Evolutionary conservation across 2,113 vertebrate species (phyloP), one percentile per base, ranked within the genome.

Genomic region (Odocoileus virginianus): DNA sequence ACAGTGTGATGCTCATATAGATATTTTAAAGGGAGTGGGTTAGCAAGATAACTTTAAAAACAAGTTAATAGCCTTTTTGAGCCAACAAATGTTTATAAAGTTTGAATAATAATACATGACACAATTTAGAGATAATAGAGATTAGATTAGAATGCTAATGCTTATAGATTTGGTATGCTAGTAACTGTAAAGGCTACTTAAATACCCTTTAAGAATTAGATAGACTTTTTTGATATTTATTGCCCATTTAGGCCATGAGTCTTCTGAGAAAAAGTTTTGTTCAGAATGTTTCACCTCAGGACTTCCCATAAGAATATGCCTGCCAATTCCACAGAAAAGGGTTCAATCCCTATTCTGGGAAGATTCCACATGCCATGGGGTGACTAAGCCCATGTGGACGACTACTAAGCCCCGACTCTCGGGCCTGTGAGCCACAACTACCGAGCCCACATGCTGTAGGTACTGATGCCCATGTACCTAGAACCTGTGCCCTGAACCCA

Each of bases 31-130:
- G 58, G 76, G 64, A 93, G 4, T 3, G 25, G n/a, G 81, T 67
- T 47, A 89, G 14, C 58, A 87, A 88, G 54, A 85, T 94, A 61
- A 76, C n/a, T 90, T 94, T 64, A 76, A 98, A 87, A 94, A 67
- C 64, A 95, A 74, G 50, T 91, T 93, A 93, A 96, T 81, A 91
- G 82, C 28, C 64, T 91, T 58, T 83, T 47, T 45, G 76, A 83
- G 17, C 40, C 78, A 91, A 88, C 5, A 60, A 27, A 81, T 94
- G 64, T 90, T 92, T 94, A 57, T 81, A 83, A 91, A 95, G 45
- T 74, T 85, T 89, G 87, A 83, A 91, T 95, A 64, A 79, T 76
- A 57, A 89, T 36, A 64, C 33, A 52, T 36, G 58, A 28, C 28
- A 54, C 40, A 58, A 76, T 52, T 54, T n/a, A 25, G 57, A 91